Evolutionary conservation across 2,888 invertebrate species (phyloP).

Genomic region (Spodoptera picta): DNA sequence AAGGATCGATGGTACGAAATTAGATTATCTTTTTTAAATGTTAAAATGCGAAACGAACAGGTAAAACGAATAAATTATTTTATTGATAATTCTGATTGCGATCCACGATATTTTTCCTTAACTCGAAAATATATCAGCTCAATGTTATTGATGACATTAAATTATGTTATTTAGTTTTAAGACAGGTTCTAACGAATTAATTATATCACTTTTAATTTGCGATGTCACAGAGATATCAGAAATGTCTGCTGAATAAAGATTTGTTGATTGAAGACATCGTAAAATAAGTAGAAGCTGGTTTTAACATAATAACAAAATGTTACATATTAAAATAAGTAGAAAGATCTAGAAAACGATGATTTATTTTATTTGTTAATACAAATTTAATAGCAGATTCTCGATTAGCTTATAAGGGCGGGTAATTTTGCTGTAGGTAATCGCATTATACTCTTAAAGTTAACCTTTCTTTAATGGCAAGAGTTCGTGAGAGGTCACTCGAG

Average conservation of each 20-base stretch:
- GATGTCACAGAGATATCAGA: constrained; percentile 36
- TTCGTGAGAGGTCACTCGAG: constrained; percentile 18
- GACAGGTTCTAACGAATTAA: constrained; percentile 25
- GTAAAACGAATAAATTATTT: too few species aligned
- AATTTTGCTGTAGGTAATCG: constrained; percentile 3
- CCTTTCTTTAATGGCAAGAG: constrained; percentile 15
- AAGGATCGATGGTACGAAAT: too few species aligned
- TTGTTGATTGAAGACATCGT: constrained; percentile 14
- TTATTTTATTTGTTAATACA: constrained; percentile 4
- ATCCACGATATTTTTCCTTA: constrained; percentile 16
- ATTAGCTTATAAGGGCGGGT: constrained; percentile 6
- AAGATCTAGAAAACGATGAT: neutral
- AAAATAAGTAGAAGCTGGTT: constrained; percentile 1
- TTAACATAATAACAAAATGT: neutral
- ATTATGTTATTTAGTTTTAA: too few species aligned
- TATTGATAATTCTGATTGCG: neutral
- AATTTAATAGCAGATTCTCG: constrained; percentile 7
- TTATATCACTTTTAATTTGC: constrained; percentile 38
- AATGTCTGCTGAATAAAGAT: constrained; percentile 14
- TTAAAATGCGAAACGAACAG: too few species aligned
- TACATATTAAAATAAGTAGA: constrained; percentile 6
- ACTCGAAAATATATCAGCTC: constrained; percentile 12
- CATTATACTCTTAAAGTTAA: constrained; percentile 9
- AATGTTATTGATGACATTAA: too few species aligned
- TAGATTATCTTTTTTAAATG: too few species aligned